Base-by-base conservation (phyloP, 2,888 invertebrate species). In the Lampropteryx suffumata region DNA sequence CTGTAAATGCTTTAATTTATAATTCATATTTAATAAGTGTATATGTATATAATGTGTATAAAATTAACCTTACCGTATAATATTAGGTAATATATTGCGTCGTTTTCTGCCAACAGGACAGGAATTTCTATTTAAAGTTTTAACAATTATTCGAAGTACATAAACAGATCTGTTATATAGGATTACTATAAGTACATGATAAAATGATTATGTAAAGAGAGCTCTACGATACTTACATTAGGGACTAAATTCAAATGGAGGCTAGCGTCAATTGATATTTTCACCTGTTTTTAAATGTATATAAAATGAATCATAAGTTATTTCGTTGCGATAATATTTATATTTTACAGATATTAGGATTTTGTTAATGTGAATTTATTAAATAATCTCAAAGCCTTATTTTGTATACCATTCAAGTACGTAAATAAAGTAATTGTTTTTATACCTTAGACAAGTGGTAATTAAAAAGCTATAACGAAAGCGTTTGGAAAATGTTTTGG, bases 261-360 rank as follows among this genome's bases (percentile, higher is more conserved):
- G 24, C 24, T 28, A 28, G 11, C 24, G n/a, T 10, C 21, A 6
- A 27, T 26, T 40, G 37, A 37, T 37, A 37, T 27, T 32, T 32
- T 17, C 13, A 9, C 3, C 5, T 29, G 29, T 11, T 29, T 17
- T 11, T 29, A 24, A 11, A 10, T 11, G 10, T 10, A 3, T 1
- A 12, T 24, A 12, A 24, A 21, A 14, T 10, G 28, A 40, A 21
- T 33, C 13, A 44, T 41, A 41, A 41, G 27, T 36, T 46, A 36
- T 30, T 50, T 51, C 51, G 51, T 46, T 51, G 51, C 46, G 14
- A 47, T 33, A 13, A 36, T 32, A 45, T 37, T 44, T 26, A 10
- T 14, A 41, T 14, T 3, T 21, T 21, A 24, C 6, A n/a, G 28
- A 34, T 44, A 8, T 14, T 9, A 24, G 17, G 17, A 17, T 3